Base-by-base conservation (phyloP, 1,140 invertebrate species). In the Anastatus disparis region DNA sequence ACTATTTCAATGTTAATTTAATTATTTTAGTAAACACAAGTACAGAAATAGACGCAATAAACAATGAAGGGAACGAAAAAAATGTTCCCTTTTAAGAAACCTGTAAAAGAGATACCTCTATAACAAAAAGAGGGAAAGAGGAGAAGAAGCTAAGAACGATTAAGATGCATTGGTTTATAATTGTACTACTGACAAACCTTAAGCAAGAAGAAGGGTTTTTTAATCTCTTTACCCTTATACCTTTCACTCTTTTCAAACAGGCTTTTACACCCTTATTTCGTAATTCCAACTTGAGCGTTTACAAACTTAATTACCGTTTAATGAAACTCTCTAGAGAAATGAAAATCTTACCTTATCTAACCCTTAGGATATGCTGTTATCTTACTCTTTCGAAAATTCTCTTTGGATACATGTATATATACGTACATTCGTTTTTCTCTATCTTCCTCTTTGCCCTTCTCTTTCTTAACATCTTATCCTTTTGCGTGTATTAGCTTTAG, bases 231-330 rank as follows among this genome's bases (percentile, higher is more conserved):
- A 3, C 42, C 42, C 42, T 44, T 44, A 35, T 35, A 6, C 10
- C 31, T 4, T 35, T 4, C 31, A 35, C n/a, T n/a, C n/a, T n/a
- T n/a, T n/a, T n/a, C n/a, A n/a, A n/a, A n/a, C 46, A 24, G 20
- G 46, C 46, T 17, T 12, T 17, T 26, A 7, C 46, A 26, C 50
- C n/a, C 20, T 12, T 38, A 38, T 38, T 76, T 74, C 46, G 35
- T n/a, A n/a, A n/a, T n/a, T n/a, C n/a, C n/a, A n/a, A n/a, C 72
- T 53, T 72, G 73, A 65, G 59, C 72, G n/a, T n/a, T n/a, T n/a
- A 79, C 74, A 71, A 79, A 82, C 80, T 83, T 82, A 82, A 84
- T 83, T 84, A 82, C 77, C 79, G 75, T 79, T 82, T 82, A 82
- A 84, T 81, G 80, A 81, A 83, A 80, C 76, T 77, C 75, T 17